phyloP scores from a whole-genome alignment of 2,113 vertebrate genomes.

The Microcebus lehilahytsara region DNA sequence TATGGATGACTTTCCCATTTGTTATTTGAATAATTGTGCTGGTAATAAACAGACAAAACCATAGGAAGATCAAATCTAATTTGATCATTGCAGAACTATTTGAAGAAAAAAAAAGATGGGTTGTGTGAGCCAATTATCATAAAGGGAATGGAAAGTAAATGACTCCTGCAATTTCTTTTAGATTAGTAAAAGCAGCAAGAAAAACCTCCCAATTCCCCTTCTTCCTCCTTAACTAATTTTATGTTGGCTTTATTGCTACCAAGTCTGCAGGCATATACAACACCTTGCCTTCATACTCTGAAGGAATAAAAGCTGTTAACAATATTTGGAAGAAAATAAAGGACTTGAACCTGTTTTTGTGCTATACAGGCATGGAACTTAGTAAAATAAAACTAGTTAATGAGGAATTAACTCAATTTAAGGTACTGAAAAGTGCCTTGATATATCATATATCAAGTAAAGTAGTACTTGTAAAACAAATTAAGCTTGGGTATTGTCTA shows the following conservation, averaged over 20 bases:
- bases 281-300: slow-evolving; percentile 73
- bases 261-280: slow-evolving; percentile 76
- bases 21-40: slow-evolving; percentile 67
- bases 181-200: slow-evolving; percentile 73
- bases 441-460: slow-evolving; percentile 54
- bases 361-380: slow-evolving; percentile 57
- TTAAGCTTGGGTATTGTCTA: slow-evolving; percentile 50
- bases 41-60: slow-evolving; percentile 61
- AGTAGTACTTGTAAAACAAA: slow-evolving; percentile 48
- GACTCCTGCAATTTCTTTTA: slow-evolving; percentile 71
- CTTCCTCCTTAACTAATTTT: slow-evolving; percentile 82
- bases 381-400: slow-evolving; percentile 80
- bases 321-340: slow-evolving; percentile 77
- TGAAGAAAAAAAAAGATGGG: slow-evolving; percentile 78
- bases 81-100: slow-evolving; percentile 72
- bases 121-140: slow-evolving; percentile 77
- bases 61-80: slow-evolving; percentile 65
- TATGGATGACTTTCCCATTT: slow-evolving; percentile 41
- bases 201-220: slow-evolving; percentile 75
- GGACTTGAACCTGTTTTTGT: slow-evolving; percentile 71
- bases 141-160: slow-evolving; percentile 78
- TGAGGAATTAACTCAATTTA: slow-evolving; percentile 75
- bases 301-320: slow-evolving; percentile 80
- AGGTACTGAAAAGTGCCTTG: slow-evolving; percentile 58
- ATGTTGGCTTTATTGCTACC: slow-evolving; percentile 79